A percentile compares a stretch with the other conserved stretches of the same genome.
Evolutionary conservation across 1,140 invertebrate species (phyloP).

Genomic region (Metopolophium dirhodum): DNA sequence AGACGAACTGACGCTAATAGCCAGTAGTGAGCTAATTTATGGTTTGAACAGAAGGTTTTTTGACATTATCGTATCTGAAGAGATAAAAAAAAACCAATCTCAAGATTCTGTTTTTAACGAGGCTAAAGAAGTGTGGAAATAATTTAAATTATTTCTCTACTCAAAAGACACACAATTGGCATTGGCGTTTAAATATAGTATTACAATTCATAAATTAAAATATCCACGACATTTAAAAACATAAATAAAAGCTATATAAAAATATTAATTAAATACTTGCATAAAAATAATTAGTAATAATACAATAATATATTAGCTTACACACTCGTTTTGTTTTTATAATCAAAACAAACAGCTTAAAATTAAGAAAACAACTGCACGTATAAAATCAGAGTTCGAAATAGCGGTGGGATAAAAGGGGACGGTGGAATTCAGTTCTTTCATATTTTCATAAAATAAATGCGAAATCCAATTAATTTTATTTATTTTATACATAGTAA

Average conservation of each 20-base stretch:
- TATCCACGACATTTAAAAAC: neutral
- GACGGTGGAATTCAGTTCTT: neutral
- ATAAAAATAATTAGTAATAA: neutral
- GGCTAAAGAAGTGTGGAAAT: neutral
- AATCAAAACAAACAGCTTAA: neutral
- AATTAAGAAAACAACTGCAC: constrained; percentile 10
- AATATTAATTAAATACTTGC: neutral
- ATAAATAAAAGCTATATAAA: neutral
- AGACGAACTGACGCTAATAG: constrained; percentile 47
- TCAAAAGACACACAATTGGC: neutral
- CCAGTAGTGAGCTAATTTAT: constrained; percentile 34
- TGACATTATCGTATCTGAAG: constrained; percentile 37
- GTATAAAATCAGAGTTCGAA: neutral
- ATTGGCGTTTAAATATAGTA: neutral
- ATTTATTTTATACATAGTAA: neutral
- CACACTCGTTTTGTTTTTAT: neutral
- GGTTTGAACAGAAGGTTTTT: constrained; percentile 36
- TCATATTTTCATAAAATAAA: neutral
- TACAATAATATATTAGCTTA: neutral
- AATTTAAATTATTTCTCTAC: neutral
- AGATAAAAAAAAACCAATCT: constrained; percentile 20
- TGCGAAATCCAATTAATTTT: neutral
- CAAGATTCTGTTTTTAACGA: neutral
- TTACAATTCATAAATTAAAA: neutral
- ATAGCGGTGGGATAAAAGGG: neutral